phyloP scores from a whole-genome alignment of 2,888 invertebrate species.

The Poecilus cupreus region DNA sequence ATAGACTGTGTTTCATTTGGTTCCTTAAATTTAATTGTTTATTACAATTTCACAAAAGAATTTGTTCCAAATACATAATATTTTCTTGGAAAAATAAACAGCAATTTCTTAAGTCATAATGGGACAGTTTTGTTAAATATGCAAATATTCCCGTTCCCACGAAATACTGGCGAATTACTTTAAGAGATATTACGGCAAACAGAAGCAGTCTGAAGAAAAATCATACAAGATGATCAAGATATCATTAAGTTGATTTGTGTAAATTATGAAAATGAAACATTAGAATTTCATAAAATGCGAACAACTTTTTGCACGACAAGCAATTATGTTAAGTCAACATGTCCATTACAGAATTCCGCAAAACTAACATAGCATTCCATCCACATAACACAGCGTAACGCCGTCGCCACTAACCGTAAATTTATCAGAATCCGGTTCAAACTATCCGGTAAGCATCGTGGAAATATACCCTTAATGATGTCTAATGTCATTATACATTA shows the following conservation, averaged over 20 bases:
- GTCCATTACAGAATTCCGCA: constrained; percentile 41
- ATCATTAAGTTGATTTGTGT: constrained; percentile 45
- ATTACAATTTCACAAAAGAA: too few species aligned
- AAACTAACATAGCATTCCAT: neutral
- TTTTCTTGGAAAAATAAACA: too few species aligned
- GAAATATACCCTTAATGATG: constrained; percentile 47
- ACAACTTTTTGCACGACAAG: constrained; percentile 50
- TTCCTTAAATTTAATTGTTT: too few species aligned
- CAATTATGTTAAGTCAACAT: constrained; percentile 54
- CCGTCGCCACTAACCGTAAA: constrained; percentile 7
- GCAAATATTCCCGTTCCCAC: neutral
- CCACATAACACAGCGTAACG: neutral
- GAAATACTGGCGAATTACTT: neutral
- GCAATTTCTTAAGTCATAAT: too few species aligned
- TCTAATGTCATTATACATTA: constrained; percentile 13
- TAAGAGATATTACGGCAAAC: neutral
- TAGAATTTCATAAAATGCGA: constrained; percentile 55
- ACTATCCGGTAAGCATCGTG: neutral
- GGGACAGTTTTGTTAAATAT: neutral
- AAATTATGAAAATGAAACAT: constrained; percentile 57
- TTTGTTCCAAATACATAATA: too few species aligned
- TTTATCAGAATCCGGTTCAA: constrained; percentile 9
- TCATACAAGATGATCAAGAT: constrained; percentile 32
- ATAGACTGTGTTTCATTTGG: too few species aligned
- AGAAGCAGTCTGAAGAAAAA: neutral